phyloP scores from a whole-genome alignment of 2,113 vertebrate species.

The Psophia crepitans region DNA sequence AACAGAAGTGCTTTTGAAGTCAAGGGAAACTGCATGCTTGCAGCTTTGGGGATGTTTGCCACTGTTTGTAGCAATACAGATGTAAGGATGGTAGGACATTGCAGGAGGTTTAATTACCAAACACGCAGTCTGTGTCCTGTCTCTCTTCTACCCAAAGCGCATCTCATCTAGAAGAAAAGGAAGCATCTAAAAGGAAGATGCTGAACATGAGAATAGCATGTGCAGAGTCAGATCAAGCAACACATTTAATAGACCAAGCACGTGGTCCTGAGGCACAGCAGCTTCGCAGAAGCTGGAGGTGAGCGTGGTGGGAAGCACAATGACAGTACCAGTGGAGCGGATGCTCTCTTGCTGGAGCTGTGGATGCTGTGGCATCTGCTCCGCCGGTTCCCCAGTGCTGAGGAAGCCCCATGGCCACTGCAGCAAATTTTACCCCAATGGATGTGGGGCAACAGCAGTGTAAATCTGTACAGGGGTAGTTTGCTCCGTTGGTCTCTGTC shows the following conservation, averaged over 20 bases:
- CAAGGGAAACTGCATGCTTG: not conserved
- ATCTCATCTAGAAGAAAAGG: not conserved
- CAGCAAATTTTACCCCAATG: not conserved
- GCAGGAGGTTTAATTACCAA: not conserved
- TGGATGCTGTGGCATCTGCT: fast-evolving
- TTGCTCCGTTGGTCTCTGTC: not conserved
- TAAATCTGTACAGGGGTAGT: not conserved
- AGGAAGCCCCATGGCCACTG: not conserved
- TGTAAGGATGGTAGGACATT: not conserved
- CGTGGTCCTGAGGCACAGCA: not conserved
- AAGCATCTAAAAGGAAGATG: not conserved
- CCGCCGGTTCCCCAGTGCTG: not conserved
- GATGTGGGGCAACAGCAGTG: too few species aligned
- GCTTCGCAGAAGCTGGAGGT: not conserved
- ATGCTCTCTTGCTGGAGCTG: not conserved
- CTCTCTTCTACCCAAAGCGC: not conserved
- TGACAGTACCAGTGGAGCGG: not conserved
- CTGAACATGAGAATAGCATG: not conserved
- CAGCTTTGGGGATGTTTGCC: not conserved
- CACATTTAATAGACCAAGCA: not conserved
- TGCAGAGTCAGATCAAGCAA: fast-evolving
- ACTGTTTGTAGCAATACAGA: not conserved
- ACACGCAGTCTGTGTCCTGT: not conserved
- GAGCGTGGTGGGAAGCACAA: fast-evolving
- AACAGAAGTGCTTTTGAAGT: not conserved